Conservation (phyloP, 2,113 vertebrate species). For the Syngnathus typhle region DNA sequence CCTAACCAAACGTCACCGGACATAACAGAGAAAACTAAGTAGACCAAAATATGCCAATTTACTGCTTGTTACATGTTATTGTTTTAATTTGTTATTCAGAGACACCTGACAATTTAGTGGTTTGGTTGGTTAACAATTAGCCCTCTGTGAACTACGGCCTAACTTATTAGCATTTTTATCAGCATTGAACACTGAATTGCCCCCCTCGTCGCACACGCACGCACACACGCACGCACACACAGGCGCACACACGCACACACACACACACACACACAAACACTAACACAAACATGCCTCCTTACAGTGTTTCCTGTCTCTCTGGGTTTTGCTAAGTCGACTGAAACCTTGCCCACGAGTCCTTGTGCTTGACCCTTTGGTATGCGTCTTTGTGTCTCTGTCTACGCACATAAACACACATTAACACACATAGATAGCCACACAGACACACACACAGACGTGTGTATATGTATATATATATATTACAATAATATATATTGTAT, state of each 20-base stretch:
- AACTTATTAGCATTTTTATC: neutral
- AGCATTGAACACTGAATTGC: neutral
- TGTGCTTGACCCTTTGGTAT: neutral
- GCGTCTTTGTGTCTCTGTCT: neutral
- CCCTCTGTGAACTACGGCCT: neutral
- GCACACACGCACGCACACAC: neutral
- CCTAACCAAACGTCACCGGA: too few relatives aligned
- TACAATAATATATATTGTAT: too few relatives aligned
- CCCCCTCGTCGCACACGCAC: neutral
- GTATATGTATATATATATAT: too few relatives aligned
- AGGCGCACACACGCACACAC: neutral
- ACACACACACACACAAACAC: neutral
- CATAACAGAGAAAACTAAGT: neutral
- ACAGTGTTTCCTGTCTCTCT: slow-evolving; percentile 1
- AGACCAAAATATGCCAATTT: neutral
- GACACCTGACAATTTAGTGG: neutral
- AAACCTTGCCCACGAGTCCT: slow-evolving; percentile 15
- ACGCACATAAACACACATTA: too few relatives aligned
- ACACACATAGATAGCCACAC: too few relatives aligned
- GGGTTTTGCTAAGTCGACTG: slow-evolving; percentile 6
- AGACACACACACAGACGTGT: too few relatives aligned
- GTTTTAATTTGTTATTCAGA: neutral
- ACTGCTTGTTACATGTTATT: neutral
- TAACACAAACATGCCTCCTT: neutral
- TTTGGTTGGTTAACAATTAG: too few relatives aligned